A percentile compares a stretch with the other conserved stretches of the same genome.
Evolutionary conservation across 2,797 vertebrate species (phyloP).

Genomic region (Malurus leucopterus): DNA sequence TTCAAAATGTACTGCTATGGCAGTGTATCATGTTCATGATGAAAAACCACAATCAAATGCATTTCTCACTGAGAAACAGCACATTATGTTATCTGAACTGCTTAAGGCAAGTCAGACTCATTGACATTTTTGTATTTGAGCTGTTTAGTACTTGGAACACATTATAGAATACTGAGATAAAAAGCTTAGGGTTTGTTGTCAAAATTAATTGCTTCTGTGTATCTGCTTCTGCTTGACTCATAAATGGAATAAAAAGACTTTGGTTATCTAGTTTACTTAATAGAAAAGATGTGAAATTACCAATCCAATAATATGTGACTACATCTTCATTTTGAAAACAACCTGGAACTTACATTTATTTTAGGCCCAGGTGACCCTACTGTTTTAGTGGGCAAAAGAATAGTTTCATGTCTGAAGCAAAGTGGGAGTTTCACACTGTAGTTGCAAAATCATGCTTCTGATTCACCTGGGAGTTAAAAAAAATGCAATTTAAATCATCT

Average conservation of each 20-base stretch:
- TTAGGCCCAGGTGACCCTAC: not conserved
- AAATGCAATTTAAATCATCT: not conserved
- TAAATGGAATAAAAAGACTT: not conserved
- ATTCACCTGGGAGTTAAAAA: not conserved
- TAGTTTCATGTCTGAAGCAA: not conserved
- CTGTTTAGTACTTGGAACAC: not conserved
- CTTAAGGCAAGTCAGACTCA: not conserved
- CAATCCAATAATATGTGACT: not conserved
- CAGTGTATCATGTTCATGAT: not conserved
- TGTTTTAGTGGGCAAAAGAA: not conserved
- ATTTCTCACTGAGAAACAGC: not conserved
- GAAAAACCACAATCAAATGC: not conserved
- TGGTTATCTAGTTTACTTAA: not conserved
- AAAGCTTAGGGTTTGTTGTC: not conserved
- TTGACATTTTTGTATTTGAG: slow-evolving; percentile 27
- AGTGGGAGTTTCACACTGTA: not conserved
- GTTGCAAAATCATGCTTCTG: not conserved
- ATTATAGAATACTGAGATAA: not conserved
- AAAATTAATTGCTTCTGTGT: slow-evolving; percentile 32
- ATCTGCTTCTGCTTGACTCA: not conserved
- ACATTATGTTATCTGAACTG: not conserved
- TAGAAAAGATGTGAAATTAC: not conserved
- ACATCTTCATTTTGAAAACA: not conserved
- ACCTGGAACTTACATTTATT: not conserved
- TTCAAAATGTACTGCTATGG: not conserved